Percentiles rank a stretch among this genome's conserved stretches.
phyloP scores from a whole-genome alignment of 2,888 invertebrate genomes.

The Drosophila setosimentum region DNA sequence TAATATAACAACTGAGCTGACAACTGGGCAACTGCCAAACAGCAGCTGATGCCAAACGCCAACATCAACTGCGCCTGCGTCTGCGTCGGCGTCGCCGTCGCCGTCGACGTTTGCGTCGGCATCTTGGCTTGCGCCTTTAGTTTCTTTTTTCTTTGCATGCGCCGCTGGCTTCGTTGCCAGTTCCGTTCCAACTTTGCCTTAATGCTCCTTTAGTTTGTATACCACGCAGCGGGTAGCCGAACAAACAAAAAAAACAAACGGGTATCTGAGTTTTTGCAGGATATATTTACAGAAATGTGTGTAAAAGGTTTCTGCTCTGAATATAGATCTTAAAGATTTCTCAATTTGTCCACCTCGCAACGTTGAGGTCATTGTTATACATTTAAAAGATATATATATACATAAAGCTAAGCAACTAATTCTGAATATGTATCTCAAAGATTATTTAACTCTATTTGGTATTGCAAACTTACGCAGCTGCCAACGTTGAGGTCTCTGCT shows the following conservation, averaged over 20 bases:
- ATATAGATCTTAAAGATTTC: background rate
- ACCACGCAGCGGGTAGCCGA: slow-evolving; percentile 3
- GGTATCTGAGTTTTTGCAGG: background rate
- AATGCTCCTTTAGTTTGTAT: slow-evolving; percentile 39
- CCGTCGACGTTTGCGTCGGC: slow-evolving; percentile 18
- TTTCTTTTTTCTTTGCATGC: slow-evolving; percentile 36
- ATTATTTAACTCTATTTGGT: background rate
- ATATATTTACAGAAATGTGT: slow-evolving; percentile 2
- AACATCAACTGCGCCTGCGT: slow-evolving; percentile 23
- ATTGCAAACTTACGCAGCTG: background rate
- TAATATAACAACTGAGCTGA: slow-evolving; percentile 38
- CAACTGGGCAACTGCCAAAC: slow-evolving; percentile 59
- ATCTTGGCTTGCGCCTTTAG: slow-evolving; percentile 32
- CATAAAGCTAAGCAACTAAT: background rate
- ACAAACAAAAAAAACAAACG: background rate
- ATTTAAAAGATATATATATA: background rate
- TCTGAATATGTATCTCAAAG: background rate
- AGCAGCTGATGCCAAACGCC: slow-evolving; percentile 47
- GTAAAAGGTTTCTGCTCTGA: background rate
- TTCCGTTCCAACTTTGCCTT: slow-evolving; percentile 22
- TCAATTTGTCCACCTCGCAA: background rate
- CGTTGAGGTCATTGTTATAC: background rate
- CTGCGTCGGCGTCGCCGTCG: slow-evolving; percentile 7
- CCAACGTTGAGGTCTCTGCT: background rate
- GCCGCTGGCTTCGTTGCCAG: slow-evolving; percentile 34